Evolutionary conservation across 2,797 vertebrate genomes (phyloP), one percentile per base, ranked within the genome.

Genomic region (Falco novaeseelandiae): DNA sequence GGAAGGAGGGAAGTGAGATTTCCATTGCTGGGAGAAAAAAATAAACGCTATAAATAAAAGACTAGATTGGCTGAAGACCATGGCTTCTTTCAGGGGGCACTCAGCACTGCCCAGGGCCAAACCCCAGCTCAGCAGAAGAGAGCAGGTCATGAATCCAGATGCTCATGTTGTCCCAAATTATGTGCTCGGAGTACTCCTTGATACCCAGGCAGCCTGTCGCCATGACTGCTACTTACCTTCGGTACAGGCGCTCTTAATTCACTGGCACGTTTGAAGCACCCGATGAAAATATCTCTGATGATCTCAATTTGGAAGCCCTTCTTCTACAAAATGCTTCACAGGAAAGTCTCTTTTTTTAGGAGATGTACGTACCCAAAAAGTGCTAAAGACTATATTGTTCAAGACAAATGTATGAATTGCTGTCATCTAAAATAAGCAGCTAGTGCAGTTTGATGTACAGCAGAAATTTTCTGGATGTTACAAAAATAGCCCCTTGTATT

Each of bases 341-440:
- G 76, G 34, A 36, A 92, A 90, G 77, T 65, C 90, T 93, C 76
- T 62, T 89, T 62, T 89, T 94, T 92, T 77, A 74, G 67, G 66
- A 89, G 80, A 80, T 26, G 17, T 69, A 54, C 69, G 11, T 88
- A 59, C 26, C 34, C 69, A 57, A 89, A 94, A 97, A 59, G 27
- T 42, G 46, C 86, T 93, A 72, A 96, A 91, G 85, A 70, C 48
- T 89, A 13, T 34, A 81, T 90, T 93, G 87, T 94, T 95, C 77
- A 76, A 94, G 92, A 90, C 32, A 90, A 94, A 85, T 40, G 26
- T 73, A 69, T 74, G 82, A 95, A 62, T 32, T 90, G 49, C 54
- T 90, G 65, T 87, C 49, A 66, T 82, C 83, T 94, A 85, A 95
- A 96, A 97, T 89, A 96, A 93, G 82, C 59, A 91, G 52, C 83